Percentiles rank a stretch among this genome's conserved stretches.
Evolutionary conservation across 2,113 vertebrate genomes (phyloP).

Genomic region (Tretioscincus oriximinensis): DNA sequence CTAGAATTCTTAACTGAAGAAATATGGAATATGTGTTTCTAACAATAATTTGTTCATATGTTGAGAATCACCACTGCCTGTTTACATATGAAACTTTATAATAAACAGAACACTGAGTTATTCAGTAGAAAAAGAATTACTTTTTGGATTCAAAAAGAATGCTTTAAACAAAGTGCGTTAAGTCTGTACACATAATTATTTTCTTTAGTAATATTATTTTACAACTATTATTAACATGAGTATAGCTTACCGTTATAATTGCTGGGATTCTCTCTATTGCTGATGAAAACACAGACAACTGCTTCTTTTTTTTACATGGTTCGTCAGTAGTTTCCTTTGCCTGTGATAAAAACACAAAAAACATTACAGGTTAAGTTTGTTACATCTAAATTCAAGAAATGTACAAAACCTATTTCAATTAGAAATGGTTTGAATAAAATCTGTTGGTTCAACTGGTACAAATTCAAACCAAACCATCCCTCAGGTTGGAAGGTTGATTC

Average conservation of each 20-base stretch:
- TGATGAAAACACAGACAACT: conserved; percentile 40
- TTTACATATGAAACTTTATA: background rate
- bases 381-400: background rate
- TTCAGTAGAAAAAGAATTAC: background rate
- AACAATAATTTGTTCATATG: conserved; percentile 17
- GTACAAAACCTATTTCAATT: too few relatives aligned
- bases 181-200: background rate
- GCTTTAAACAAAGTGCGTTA: background rate
- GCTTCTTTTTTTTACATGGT: conserved; percentile 32
- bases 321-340: conserved; percentile 17
- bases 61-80: background rate
- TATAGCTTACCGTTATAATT: conserved; percentile 37
- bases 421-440: too few relatives aligned
- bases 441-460: too few relatives aligned
- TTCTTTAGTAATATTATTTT: background rate
- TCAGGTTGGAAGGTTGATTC: too few relatives aligned
- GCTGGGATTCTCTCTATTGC: conserved; percentile 33
- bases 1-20: conserved; percentile 23
- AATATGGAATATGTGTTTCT: conserved; percentile 13
- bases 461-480: too few relatives aligned
- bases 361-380: background rate
- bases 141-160: background rate
- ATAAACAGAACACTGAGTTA: background rate
- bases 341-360: conserved; percentile 21
- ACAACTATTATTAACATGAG: background rate